Evolutionary conservation across 2,888 invertebrate species (phyloP), one percentile per base, ranked within the genome.

Genomic region (Thecocarcelia acutangulata): DNA sequence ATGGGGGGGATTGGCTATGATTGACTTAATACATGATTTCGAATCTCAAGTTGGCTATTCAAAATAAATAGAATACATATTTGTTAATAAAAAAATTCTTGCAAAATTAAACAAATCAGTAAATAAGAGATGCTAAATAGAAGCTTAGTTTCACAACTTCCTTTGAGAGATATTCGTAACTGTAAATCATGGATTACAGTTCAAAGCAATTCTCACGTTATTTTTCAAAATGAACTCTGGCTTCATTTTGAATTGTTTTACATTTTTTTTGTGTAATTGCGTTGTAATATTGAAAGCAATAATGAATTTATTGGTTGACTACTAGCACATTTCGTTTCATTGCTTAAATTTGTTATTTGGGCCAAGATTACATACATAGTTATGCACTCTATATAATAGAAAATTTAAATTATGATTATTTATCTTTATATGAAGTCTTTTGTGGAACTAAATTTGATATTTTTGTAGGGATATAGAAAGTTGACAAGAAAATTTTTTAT

Each of bases 121-220:
- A 46, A 52, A 6, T 15, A 21, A 24, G 28, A 13, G 12, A 1
- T 37, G 40, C 17, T 9, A 28, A 64, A 48, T 24, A 33, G 33
- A 19, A 42, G 28, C n/a, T 37, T 37, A 42, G 17, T 54, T 68
- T 68, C 68, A 15, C 42, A 68, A 68, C 13, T 68, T 68, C 42
- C 42, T 42, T 54, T 40, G 8, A 64, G 8, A 64, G 66, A 37
- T 64, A 17, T 9, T 56, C 24, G 15, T 13, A 19, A 1, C 33
- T 15, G 19, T 1, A 13, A 12, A 17, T 11, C 33, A 56, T 4
- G 0, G 2, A 6, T 15, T 3, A 44, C 19, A 21, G 28, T 15
- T 17, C 6, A 24, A 24, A 9, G 6, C 12, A 42, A 28, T 15
- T 59, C 37, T 15, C 58, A 70, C 70, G 48, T 50, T 48, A 15